Evolutionary conservation across 2,113 vertebrate genomes (phyloP).

Genomic region (Herpailurus yagouaroundi): DNA sequence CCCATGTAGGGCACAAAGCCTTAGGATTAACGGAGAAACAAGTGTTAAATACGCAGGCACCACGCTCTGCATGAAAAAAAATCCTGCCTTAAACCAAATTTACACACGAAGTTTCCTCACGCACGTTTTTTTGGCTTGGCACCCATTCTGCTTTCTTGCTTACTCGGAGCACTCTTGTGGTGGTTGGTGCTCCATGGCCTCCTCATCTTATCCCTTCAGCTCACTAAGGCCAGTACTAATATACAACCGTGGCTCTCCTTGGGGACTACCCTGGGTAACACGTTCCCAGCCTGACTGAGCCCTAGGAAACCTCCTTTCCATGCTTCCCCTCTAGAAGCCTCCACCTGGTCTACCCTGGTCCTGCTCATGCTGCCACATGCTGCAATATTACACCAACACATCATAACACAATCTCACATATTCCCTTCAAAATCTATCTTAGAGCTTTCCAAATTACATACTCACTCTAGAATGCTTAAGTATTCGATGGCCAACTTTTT

Average conservation of each 20-base stretch:
- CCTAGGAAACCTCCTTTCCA: not conserved
- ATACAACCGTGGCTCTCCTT: not conserved
- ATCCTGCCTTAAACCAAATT: not conserved
- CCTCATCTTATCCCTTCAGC: not conserved
- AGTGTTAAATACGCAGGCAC: not conserved
- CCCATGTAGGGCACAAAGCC: accelerated
- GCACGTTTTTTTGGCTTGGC: not conserved
- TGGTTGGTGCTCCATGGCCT: not conserved
- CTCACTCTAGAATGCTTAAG: not conserved
- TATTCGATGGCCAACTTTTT: not conserved
- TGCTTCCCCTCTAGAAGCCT: not conserved
- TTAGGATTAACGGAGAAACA: not conserved
- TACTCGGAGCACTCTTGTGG: not conserved
- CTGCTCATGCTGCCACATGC: not conserved
- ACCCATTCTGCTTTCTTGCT: not conserved
- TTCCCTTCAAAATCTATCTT: not conserved
- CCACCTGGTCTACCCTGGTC: not conserved
- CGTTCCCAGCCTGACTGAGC: not conserved
- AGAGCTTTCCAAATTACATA: not conserved
- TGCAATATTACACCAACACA: not conserved
- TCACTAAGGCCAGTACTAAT: not conserved
- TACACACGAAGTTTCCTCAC: not conserved
- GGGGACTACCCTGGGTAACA: not conserved
- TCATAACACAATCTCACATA: not conserved
- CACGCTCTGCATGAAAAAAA: not conserved